Evolutionary conservation across 2,888 invertebrate genomes (phyloP), one percentile per base, ranked within the genome.

Genomic region (Chloromyia formosa): DNA sequence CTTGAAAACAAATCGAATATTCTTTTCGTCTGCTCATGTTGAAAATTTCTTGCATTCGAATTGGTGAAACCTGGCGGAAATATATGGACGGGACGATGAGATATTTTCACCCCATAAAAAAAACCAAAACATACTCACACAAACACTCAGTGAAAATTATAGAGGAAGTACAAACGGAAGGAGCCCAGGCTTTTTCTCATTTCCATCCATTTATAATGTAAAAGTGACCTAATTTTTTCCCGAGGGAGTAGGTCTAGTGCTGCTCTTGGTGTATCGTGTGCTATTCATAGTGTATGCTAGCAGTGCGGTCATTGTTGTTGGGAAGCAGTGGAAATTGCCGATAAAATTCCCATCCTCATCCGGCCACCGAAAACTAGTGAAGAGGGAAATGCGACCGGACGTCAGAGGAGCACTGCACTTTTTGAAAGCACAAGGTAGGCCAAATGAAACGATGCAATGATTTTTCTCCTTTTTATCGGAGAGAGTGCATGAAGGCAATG

Each of bases 211-310:
- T 56, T 64, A 49, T 62, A 61, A 74, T 58, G 74, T 49, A 53
- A 53, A 74, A 60, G 45, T 68, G 60, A 68, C 56, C 49, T 66
- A 68, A 58, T 74, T 74, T 74, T 56, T 10, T 62, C 20, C 40
- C 4, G 53, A 16, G 61, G 61, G 56, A 18, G 23, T 22, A 60
- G 60, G 60, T 60, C 60, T 60, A 12, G 49, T 49, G 14, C 12
- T 12, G 27, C 27, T 35, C 3, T 7, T 2, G 7, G 27, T 35
- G 7, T 35, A 35, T 35, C 27, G 27, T 35, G 7, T 35, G 27
- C 27, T 35, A 35, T 35, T 4, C 3, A 35, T 2, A 35, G 27
- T 35, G 27, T 35, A 35, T 7, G 7, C 27, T 35, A 53, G n/a
- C 53, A 10, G n/a, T 53, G 53, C 53, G n/a, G 53, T 16, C 53